Conservation (phyloP, 2,888 invertebrate species). For the Andrena trimmerana region DNA sequence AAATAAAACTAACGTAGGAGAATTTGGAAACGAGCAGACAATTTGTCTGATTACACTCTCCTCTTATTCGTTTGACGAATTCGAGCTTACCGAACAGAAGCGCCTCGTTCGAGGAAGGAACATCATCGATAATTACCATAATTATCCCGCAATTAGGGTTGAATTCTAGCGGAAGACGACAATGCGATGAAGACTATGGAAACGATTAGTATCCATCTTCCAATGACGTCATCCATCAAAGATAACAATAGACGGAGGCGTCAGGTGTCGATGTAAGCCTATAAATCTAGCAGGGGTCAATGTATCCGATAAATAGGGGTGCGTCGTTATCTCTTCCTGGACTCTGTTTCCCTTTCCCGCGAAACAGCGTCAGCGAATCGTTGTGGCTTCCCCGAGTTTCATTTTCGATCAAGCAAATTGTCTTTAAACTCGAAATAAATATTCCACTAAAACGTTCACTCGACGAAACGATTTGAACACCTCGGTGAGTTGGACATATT, state of each 20-base stretch:
- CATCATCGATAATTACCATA: conserved; percentile 29
- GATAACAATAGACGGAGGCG: conserved; percentile 50
- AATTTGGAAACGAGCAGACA: not conserved
- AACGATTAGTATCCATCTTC: conserved; percentile 56
- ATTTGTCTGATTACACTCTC: not conserved
- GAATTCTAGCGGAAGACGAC: conserved; percentile 20
- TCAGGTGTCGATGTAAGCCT: conserved; percentile 47
- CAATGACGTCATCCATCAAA: conserved; percentile 55
- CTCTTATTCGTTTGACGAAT: not conserved
- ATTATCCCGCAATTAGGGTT: conserved; percentile 41
- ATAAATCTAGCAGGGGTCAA: conserved; percentile 35
- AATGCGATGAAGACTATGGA: conserved; percentile 47
- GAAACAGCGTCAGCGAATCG: not conserved
- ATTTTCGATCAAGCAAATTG: not conserved
- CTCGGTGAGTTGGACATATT: not conserved
- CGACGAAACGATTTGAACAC: not conserved
- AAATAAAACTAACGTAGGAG: not conserved
- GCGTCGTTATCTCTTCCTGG: not conserved
- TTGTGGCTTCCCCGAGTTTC: not conserved
- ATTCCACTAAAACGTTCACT: not conserved
- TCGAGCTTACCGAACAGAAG: not conserved
- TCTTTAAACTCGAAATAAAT: not conserved
- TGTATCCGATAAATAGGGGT: conserved; percentile 38
- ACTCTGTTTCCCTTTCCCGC: not conserved
- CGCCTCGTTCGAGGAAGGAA: not conserved